Percentiles rank a stretch among this genome's conserved stretches.
phyloP scores from a whole-genome alignment of 2,888 invertebrate genomes.

The Agriopis aurantiaria region DNA sequence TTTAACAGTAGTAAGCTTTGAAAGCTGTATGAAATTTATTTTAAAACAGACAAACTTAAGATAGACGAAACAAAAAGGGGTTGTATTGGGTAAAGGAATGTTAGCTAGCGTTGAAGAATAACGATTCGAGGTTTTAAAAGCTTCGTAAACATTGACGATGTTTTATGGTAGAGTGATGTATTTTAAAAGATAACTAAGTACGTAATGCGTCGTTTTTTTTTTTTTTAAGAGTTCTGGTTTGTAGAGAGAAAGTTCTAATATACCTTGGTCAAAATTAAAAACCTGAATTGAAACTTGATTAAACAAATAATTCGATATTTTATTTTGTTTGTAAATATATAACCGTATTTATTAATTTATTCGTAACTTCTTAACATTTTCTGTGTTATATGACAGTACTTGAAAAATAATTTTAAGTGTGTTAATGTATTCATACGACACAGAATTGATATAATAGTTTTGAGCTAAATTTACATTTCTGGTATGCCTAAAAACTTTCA shows the following conservation, averaged over 20 bases:
- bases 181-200: too few relatives aligned
- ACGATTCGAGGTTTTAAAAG: conserved; percentile 21
- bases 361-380: too few relatives aligned
- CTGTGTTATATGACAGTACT: too few relatives aligned
- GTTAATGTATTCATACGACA: conserved; percentile 24
- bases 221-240: too few relatives aligned
- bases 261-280: too few relatives aligned
- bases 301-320: too few relatives aligned
- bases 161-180: neutral
- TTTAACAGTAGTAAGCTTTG: neutral
- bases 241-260: too few relatives aligned
- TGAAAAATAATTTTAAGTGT: conserved; percentile 1
- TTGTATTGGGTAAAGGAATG: conserved; percentile 12
- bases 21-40: neutral
- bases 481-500: conserved; percentile 25
- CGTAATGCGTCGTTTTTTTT: too few relatives aligned
- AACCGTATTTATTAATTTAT: too few relatives aligned
- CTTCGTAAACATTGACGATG: conserved; percentile 22
- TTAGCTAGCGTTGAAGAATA: conserved; percentile 13
- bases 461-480: conserved; percentile 19
- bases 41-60: conserved; percentile 5
- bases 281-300: too few relatives aligned
- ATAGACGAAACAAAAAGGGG: conserved; percentile 6
- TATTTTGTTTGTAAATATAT: too few relatives aligned
- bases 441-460: conserved; percentile 17